Evolutionary conservation across 2,888 invertebrate genomes (phyloP), one percentile per base, ranked within the genome.

Genomic region (Volucella zonaria): DNA sequence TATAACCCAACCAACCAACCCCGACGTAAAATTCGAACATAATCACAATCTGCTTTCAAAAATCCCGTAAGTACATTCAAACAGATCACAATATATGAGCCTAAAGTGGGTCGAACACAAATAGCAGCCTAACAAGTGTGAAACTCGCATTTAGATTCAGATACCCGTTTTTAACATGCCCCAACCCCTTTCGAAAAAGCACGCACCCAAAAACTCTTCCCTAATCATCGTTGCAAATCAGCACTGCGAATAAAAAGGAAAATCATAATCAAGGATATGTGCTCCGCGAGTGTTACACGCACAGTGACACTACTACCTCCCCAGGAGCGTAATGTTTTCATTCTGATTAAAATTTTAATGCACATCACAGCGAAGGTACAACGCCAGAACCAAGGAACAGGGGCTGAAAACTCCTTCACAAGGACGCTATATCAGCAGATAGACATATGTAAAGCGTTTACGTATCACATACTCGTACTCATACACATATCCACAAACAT

Each of bases 261-360:
- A 80, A 85, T 85, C 68, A 85, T 85, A 85, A 76, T 85, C 70
- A 85, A 52, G 75, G 76, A 76, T 80, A 85, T 76, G 76, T 73
- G 62, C 64, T 18, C 18, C 62, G 54, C 61, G 45, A 12, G 43
- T 42, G 62, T 47, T 52, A 43, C 38, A 51, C 45, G 40, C 47
- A 45, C 64, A 68, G 74, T 70, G 82, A 62, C 76, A 62, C 38
- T 58, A 58, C 49, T 31, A 31, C 45, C 66, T 73, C 47, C 75
- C 64, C 51, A 38, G 23, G n/a, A 76, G 58, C 61, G 61, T 75
- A 76, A 80, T 73, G 76, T 77, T 81, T 81, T 81, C 76, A 76
- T 76, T 73, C 73, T 85, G 85, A 85, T 85, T 85, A 85, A 81
- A 85, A 85, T 81, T 76, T 81, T 67, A 77, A 83, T 80, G 80